Evolutionary conservation across 2,797 vertebrate genomes (phyloP), one percentile per base, ranked within the genome.

Genomic region (Amblyopsis hoosieri): DNA sequence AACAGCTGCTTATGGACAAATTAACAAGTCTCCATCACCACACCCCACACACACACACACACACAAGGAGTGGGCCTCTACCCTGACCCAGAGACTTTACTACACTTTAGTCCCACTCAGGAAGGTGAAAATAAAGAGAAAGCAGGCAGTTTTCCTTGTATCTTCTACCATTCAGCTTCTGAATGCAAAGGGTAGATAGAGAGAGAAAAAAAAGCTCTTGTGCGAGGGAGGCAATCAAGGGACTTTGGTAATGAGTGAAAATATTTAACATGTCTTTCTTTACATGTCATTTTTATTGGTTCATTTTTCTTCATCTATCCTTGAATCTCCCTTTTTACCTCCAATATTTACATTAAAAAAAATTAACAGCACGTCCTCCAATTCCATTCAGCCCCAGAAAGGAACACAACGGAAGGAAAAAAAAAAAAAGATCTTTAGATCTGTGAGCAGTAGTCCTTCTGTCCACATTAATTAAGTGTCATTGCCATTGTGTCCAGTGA

Each of bases 281-380:
- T 83, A 89, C 85, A 90, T 83, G 84, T 86, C 83, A 80, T 79
- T 90, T 85, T 80, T 83, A 85, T 83, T 82, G 75, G 86, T 87
- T 73, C 76, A 74, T 72, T 67, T 82, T 70, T 87, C 90, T 81
- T 92, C 86, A 92, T 83, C 85, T 72, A 83, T 93, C 92, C 90
- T 90, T 80, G 69, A 93, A 89, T 93, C 90, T 80, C 93, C 90
- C 91, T 92, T 85, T 89, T 87, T 90, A 90, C 88, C 89, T 91
- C 92, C 84, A 88, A 90, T 98, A 98, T 97, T 96, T 98, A 98
- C 97, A 85, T 91, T 95, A 89, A 80, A 80, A 82, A 96, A 97
- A 96, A 96, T 95, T 94, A 97, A 97, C 96, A 97, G 91, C 94
- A 95, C 93, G 90, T 94, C 92, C 93, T 42, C 37, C 78, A 72